A percentile compares a stretch with the other conserved stretches of the same genome.
Evolutionary conservation across 2,888 invertebrate genomes (phyloP).

Genomic region (Xestia sexstrigata): DNA sequence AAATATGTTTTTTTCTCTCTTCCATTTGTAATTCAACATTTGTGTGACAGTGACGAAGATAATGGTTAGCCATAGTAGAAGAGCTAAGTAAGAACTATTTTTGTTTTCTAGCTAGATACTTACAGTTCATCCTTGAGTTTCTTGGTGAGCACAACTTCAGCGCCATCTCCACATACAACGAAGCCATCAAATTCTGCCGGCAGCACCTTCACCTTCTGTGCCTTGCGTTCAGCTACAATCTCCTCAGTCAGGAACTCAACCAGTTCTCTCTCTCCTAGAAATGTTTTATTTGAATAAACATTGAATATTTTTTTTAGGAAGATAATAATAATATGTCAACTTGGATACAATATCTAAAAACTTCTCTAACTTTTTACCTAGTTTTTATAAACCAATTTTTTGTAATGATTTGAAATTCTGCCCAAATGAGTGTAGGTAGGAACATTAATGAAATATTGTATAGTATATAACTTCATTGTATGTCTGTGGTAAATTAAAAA

Average conservation of each 20-base stretch:
- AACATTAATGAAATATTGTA: neutral
- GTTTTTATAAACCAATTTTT: too few species aligned
- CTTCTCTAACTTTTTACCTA: neutral
- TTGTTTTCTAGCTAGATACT: slow-evolving; percentile 75
- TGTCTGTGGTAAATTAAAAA: neutral
- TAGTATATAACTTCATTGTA: neutral
- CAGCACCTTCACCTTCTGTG: slow-evolving; percentile 93
- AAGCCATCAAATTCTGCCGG: slow-evolving; percentile 96
- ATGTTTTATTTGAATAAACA: too few species aligned
- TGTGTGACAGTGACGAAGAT: neutral
- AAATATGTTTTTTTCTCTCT: neutral
- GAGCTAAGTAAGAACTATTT: neutral
- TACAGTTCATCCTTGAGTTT: slow-evolving; percentile 93
- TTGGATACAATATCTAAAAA: neutral
- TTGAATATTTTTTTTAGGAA: too few species aligned
- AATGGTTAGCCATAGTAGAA: neutral
- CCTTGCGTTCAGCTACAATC: slow-evolving; percentile 97
- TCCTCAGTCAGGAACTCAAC: slow-evolving; percentile 98
- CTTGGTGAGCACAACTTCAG: slow-evolving; percentile 96
- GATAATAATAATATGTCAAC: neutral
- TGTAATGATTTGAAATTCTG: neutral
- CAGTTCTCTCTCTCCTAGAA: slow-evolving; percentile 95
- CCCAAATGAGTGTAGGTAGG: neutral
- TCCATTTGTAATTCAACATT: neutral
- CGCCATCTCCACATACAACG: slow-evolving; percentile 94